phyloP scores from a whole-genome alignment of 2,113 vertebrate genomes.

The Pedetes capensis region DNA sequence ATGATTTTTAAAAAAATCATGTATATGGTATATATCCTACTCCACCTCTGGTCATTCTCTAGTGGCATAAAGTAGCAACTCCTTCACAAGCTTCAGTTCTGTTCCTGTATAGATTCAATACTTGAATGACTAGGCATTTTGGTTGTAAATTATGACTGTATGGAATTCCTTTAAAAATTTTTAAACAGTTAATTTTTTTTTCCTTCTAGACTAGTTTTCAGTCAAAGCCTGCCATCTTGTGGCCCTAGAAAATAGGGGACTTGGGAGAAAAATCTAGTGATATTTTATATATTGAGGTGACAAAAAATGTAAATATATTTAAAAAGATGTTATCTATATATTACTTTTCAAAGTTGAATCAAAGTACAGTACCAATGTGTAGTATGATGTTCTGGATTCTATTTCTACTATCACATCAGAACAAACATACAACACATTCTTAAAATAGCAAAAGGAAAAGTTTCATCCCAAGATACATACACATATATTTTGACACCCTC shows the following conservation, averaged over 20 bases:
- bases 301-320: too few species aligned
- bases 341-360: too few species aligned
- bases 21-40: neutral
- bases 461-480: too few species aligned
- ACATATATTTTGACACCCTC: too few species aligned
- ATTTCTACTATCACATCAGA: too few species aligned
- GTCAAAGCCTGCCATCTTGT: conserved; percentile 70
- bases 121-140: neutral
- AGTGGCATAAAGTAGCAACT: neutral
- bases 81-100: neutral
- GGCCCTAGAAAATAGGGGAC: conserved; percentile 40
- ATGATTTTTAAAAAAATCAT: neutral
- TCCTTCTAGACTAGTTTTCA: neutral
- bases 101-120: neutral
- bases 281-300: neutral
- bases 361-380: too few species aligned
- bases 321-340: too few species aligned
- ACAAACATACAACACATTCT: too few species aligned
- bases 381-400: too few species aligned
- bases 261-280: neutral
- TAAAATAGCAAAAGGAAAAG: too few species aligned
- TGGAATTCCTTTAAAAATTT: neutral
- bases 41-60: neutral
- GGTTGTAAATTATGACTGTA: neutral
- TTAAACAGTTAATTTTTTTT: neutral